Conservation (phyloP, 2,797 vertebrate species). For the Apodemus agrarius region DNA sequence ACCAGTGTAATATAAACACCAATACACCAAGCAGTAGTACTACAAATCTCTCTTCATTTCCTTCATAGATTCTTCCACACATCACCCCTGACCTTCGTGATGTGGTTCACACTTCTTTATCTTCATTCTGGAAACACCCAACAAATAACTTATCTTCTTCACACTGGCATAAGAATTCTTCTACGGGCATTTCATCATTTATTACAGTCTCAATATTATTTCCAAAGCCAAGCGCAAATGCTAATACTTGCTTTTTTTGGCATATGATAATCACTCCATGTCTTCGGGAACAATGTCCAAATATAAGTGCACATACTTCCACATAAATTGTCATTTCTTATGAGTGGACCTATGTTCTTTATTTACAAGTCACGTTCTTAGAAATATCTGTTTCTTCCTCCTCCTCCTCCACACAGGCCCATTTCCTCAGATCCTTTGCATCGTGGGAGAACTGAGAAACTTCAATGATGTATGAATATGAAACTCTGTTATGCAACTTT, state of each 20-base stretch:
- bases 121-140: neutral
- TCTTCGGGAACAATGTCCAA: neutral
- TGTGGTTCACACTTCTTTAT: neutral
- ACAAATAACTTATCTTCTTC: neutral
- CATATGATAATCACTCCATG: neutral
- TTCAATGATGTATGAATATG: neutral
- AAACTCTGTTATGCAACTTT: neutral
- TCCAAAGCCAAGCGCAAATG: neutral
- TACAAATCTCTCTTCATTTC: accelerated
- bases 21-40: neutral
- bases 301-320: neutral
- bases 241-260: neutral
- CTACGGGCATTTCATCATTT: neutral
- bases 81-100: neutral
- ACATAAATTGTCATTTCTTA: neutral
- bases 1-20: neutral
- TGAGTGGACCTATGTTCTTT: neutral
- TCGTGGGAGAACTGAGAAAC: neutral
- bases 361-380: neutral
- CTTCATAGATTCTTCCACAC: neutral
- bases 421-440: neutral
- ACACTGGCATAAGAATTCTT: neutral
- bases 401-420: neutral
- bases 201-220: neutral
- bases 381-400: neutral